Conservation (phyloP, 1,140 invertebrate species). For the Ditylenchus dipsaci region DNA sequence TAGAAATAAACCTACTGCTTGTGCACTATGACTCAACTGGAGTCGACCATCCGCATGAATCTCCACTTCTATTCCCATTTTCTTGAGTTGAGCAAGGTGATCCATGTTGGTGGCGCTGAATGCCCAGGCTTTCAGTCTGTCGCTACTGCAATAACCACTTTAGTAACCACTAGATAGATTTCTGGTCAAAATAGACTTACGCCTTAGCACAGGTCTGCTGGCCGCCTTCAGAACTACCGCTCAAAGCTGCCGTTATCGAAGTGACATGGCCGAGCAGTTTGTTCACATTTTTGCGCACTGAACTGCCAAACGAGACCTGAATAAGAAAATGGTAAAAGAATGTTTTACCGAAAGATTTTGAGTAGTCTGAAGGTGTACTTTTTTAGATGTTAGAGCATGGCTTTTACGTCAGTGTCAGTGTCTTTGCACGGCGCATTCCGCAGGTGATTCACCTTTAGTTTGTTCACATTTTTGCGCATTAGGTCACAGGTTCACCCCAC, state of each 20-base stretch:
- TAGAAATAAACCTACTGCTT: slow-evolving; percentile 58
- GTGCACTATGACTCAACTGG: slow-evolving; percentile 73
- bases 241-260: neutral
- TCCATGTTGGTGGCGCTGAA: slow-evolving; percentile 76
- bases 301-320: neutral
- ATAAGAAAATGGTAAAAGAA: slow-evolving; percentile 2
- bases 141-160: slow-evolving; percentile 10
- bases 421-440: no score
- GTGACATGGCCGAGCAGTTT: slow-evolving; percentile 9
- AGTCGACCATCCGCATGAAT: slow-evolving; percentile 74
- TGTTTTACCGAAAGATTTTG: no score
- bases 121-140: slow-evolving; percentile 60
- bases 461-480: no score
- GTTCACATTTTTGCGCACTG: slow-evolving; percentile 8
- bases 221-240: neutral
- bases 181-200: slow-evolving; percentile 13
- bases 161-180: neutral
- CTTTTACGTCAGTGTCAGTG: no score
- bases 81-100: slow-evolving; percentile 76
- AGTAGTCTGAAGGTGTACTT: no score
- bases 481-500: no score
- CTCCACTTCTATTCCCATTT: slow-evolving; percentile 89
- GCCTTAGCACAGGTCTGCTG: slow-evolving; percentile 12
- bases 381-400: no score
- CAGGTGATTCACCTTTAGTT: no score